phyloP scores from a whole-genome alignment of 2,113 vertebrate genomes.

The Cnemophilus loriae region DNA sequence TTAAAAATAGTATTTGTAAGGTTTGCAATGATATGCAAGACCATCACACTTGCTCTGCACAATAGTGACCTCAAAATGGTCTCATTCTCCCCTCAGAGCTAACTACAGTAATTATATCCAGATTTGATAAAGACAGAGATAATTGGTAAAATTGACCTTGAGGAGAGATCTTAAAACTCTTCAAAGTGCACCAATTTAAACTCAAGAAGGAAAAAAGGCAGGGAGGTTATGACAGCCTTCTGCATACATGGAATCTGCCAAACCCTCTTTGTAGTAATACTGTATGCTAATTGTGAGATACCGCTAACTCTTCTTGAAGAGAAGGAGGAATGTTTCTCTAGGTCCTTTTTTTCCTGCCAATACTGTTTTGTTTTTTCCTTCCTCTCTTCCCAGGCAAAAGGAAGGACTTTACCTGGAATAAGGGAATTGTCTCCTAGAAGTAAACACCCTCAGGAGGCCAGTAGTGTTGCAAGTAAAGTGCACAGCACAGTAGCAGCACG shows the following conservation, averaged over 20 bases:
- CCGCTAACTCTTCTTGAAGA: rapidly evolving
- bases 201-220: neutral
- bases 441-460: neutral
- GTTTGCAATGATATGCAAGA: neutral
- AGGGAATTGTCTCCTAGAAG: neutral
- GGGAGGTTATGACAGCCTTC: neutral
- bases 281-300: neutral
- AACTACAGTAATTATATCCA: neutral
- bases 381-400: neutral
- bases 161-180: neutral
- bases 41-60: neutral
- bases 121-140: neutral
- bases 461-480: neutral
- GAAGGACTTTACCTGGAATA: neutral
- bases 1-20: neutral
- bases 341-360: neutral
- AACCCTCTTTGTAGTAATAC: neutral
- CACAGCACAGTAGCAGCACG: rapidly evolving
- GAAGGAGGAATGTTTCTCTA: neutral
- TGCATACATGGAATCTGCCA: neutral
- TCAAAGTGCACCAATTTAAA: neutral
- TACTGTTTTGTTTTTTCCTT: neutral
- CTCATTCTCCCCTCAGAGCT: neutral
- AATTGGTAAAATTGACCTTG: neutral
- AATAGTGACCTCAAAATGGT: neutral